Percentiles rank a stretch among this genome's conserved stretches.
Evolutionary conservation across 2,888 invertebrate species (phyloP).

Genomic region (Petrolisthes manimaculis): DNA sequence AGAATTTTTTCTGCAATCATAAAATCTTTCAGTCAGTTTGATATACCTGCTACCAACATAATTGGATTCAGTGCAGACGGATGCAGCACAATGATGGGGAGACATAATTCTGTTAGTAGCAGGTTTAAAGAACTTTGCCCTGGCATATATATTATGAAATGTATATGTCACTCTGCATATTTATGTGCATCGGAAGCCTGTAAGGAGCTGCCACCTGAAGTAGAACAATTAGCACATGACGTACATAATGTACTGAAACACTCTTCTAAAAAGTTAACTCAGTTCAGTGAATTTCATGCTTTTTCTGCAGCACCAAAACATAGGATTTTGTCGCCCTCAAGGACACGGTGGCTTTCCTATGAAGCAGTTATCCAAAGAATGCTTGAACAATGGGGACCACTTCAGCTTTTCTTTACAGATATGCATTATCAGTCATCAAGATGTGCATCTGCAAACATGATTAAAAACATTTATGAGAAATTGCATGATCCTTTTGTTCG

Average conservation of each 20-base stretch:
- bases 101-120: constrained; percentile 1
- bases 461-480: neutral
- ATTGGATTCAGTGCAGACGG: neutral
- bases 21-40: constrained; percentile 14
- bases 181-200: constrained; percentile 68
- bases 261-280: constrained; percentile 59
- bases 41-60: constrained; percentile 1
- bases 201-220: constrained; percentile 67
- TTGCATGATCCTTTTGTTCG: neutral
- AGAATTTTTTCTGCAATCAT: constrained; percentile 11
- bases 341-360: constrained; percentile 69
- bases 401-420: constrained; percentile 16
- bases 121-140: constrained; percentile 7
- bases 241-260: constrained; percentile 67
- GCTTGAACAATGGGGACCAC: constrained; percentile 33
- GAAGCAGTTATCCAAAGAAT: constrained; percentile 68
- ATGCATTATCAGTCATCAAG: neutral
- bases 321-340: constrained; percentile 65
- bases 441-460: neutral
- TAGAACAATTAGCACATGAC: constrained; percentile 66
- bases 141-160: neutral
- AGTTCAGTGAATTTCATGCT: constrained; percentile 31
- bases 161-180: constrained; percentile 60
- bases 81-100: constrained; percentile 1
- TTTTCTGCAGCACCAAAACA: constrained; percentile 67